phyloP scores from a whole-genome alignment of 2,888 invertebrate species.

The Caenorhabditis sp. region DNA sequence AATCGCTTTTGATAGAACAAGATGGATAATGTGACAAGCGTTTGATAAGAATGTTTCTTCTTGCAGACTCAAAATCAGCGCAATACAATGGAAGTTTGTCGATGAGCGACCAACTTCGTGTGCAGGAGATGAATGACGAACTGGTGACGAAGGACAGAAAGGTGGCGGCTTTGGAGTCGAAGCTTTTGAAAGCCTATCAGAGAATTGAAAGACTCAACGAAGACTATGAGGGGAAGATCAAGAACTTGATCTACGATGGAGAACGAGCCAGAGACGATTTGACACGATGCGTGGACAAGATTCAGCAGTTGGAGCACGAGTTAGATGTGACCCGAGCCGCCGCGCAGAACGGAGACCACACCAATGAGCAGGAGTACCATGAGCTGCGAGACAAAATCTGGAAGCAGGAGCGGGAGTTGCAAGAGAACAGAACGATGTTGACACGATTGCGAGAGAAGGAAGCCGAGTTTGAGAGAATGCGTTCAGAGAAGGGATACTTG shows the following conservation, averaged over 20 bases:
- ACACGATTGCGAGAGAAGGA: conserved; percentile 56
- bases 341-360: conserved; percentile 38
- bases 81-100: conserved; percentile 43
- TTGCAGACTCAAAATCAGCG: conserved; percentile 54
- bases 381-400: conserved; percentile 56
- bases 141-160: conserved; percentile 50
- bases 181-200: conserved; percentile 61
- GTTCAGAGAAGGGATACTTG: conserved; percentile 64
- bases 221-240: conserved; percentile 54
- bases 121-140: conserved; percentile 61
- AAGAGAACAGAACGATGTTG: conserved; percentile 49
- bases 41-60: conserved; percentile 14
- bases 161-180: conserved; percentile 49
- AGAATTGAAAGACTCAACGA: conserved; percentile 52
- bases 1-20: conserved; percentile 29
- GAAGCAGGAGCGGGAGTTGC: conserved; percentile 63
- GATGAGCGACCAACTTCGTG: conserved; percentile 41
- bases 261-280: conserved; percentile 53
- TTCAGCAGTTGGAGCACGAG: conserved; percentile 47
- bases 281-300: conserved; percentile 43
- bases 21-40: conserved; percentile 25
- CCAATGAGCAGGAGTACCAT: conserved; percentile 48
- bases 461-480: conserved; percentile 60
- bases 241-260: conserved; percentile 48
- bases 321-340: conserved; percentile 33